Evolutionary conservation across 2,113 vertebrate species (phyloP).

Genomic region (Tiliqua scincoides): DNA sequence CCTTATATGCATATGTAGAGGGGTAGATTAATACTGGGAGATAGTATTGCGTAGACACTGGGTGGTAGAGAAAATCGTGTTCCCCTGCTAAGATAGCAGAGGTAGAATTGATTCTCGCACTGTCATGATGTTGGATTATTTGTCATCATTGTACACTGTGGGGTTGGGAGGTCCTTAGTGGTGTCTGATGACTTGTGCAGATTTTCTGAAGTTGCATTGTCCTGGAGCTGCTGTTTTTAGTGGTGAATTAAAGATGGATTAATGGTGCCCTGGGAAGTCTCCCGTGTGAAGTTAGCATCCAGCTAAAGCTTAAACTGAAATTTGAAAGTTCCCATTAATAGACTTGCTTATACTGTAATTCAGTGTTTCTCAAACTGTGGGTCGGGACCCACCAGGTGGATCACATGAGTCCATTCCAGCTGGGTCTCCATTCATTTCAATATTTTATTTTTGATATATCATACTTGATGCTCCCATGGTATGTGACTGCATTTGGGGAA

Average conservation of each 20-base stretch:
- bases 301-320: not conserved
- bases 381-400: too few relatives aligned
- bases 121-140: not conserved
- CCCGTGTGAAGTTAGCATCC: not conserved
- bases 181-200: not conserved
- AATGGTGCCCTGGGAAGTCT: not conserved
- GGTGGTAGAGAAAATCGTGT: not conserved
- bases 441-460: too few relatives aligned
- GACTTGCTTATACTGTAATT: too few relatives aligned
- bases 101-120: not conserved
- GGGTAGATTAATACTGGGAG: not conserved
- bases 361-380: too few relatives aligned
- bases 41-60: not conserved
- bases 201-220: not conserved
- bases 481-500: too few relatives aligned
- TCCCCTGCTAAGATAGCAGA: not conserved
- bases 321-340: not conserved
- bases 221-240: not conserved
- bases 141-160: not conserved
- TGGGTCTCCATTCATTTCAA: too few relatives aligned
- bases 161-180: not conserved
- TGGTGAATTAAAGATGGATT: not conserved
- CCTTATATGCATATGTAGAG: not conserved
- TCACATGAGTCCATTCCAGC: too few relatives aligned
- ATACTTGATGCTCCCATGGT: too few relatives aligned